phyloP scores from a whole-genome alignment of 2,888 invertebrate species.

The Chirona hameri region DNA sequence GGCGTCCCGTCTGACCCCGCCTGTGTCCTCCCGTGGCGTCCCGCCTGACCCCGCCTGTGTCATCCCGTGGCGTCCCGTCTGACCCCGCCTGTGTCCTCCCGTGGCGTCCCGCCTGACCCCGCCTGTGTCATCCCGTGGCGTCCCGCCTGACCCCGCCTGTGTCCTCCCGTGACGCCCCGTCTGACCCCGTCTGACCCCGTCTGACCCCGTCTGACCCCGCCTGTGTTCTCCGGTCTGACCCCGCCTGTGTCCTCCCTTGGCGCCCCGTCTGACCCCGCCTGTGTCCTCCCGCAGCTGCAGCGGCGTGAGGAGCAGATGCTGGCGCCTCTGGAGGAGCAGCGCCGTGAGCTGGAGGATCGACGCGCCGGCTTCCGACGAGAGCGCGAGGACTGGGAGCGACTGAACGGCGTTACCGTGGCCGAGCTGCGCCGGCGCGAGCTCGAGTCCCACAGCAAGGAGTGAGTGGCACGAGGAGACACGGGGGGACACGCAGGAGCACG shows the following conservation, averaged over 20 bases:
- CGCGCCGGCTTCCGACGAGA: constrained; percentile 79
- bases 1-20: too few relatives aligned
- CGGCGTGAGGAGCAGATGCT: constrained; percentile 83
- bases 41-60: too few relatives aligned
- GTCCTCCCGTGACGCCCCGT: too few relatives aligned
- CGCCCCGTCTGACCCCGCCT: constrained; percentile 51
- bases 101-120: too few relatives aligned
- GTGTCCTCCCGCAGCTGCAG: constrained; percentile 56
- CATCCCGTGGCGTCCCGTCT: too few relatives aligned
- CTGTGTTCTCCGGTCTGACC: constrained; percentile 47
- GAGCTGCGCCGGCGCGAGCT: constrained; percentile 46
- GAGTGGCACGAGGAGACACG: constrained; percentile 30
- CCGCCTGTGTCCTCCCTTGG: not conserved
- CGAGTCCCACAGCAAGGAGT: constrained; percentile 40
- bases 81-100: too few relatives aligned
- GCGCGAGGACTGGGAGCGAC: constrained; percentile 82
- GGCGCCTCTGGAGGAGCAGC: constrained; percentile 63
- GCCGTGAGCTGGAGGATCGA: constrained; percentile 72
- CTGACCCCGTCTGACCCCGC: constrained; percentile 46
- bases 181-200: not conserved
- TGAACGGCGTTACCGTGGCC: constrained; percentile 82
- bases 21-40: too few relatives aligned
- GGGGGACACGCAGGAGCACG: not conserved
- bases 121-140: too few relatives aligned
- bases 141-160: too few relatives aligned